phyloP scores from a whole-genome alignment of 2,888 invertebrate genomes.

The Hirtodrosophila alboralis region DNA sequence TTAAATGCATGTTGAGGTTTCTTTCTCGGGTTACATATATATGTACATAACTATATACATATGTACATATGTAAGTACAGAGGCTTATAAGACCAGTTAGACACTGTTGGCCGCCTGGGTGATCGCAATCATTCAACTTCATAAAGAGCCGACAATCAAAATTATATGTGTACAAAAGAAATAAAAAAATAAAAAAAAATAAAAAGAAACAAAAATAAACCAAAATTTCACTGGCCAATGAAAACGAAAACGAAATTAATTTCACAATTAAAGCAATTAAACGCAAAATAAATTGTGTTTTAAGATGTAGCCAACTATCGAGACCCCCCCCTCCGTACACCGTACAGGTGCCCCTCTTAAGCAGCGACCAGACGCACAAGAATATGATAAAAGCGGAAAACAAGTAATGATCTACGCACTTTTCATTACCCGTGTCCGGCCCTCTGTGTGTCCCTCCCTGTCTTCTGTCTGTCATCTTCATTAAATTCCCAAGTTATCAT shows the following conservation, averaged over 20 bases:
- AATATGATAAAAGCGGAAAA: slow-evolving; percentile 57
- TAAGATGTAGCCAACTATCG: slow-evolving; percentile 52
- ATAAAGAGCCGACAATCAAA: slow-evolving; percentile 40
- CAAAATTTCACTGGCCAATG: slow-evolving; percentile 69
- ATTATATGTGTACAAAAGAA: neutral
- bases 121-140: slow-evolving; percentile 47
- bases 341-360: slow-evolving; percentile 34
- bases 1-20: slow-evolving; percentile 21
- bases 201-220: slow-evolving; percentile 5
- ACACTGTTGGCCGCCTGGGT: slow-evolving; percentile 39
- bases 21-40: slow-evolving; percentile 4
- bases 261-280: slow-evolving; percentile 80
- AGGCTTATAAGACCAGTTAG: slow-evolving; percentile 19
- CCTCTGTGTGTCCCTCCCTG: slow-evolving; percentile 4
- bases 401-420: slow-evolving; percentile 71
- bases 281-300: slow-evolving; percentile 71
- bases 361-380: slow-evolving; percentile 25
- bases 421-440: slow-evolving; percentile 63
- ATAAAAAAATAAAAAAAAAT: neutral
- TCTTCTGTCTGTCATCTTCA: slow-evolving; percentile 39
- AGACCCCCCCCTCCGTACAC: neutral
- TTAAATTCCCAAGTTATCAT: slow-evolving; percentile 19
- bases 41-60: slow-evolving; percentile 21
- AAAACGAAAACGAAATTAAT: slow-evolving; percentile 78
- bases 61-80: slow-evolving; percentile 19